Conservation (phyloP, 2,113 vertebrate genomes). For the Odontesthes bonariensis region DNA sequence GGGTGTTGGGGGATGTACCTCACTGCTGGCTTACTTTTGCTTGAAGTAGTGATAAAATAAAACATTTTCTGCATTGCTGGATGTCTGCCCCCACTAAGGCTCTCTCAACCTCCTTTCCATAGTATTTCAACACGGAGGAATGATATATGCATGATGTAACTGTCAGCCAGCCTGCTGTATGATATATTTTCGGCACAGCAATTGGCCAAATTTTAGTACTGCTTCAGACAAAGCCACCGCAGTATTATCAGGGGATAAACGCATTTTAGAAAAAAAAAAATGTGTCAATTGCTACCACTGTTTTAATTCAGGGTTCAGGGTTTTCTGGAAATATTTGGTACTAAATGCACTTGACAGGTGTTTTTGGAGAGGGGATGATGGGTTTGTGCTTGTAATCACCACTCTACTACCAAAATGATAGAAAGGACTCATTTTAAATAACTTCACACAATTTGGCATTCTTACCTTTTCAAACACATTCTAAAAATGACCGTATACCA, state of each 20-base stretch:
- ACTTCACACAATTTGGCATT: background rate
- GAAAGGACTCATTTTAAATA: background rate
- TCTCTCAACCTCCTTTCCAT: background rate
- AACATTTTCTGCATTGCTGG: slow-evolving; percentile 15
- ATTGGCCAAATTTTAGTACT: background rate
- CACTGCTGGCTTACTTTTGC: slow-evolving; percentile 37
- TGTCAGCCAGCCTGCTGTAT: background rate
- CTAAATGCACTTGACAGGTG: too few relatives aligned
- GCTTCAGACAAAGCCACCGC: too few relatives aligned
- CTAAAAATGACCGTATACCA: background rate
- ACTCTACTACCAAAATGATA: too few relatives aligned
- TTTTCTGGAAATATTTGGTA: too few relatives aligned
- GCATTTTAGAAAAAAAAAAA: too few relatives aligned
- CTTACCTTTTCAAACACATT: slow-evolving; percentile 1
- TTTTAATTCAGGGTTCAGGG: too few relatives aligned
- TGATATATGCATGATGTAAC: background rate
- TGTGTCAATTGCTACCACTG: too few relatives aligned
- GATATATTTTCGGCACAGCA: background rate
- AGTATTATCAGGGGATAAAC: too few relatives aligned
- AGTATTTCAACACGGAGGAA: background rate
- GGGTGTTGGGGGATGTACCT: slow-evolving; percentile 41
- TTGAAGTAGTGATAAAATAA: slow-evolving; percentile 36
- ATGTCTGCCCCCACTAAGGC: background rate
- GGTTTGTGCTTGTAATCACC: too few relatives aligned
- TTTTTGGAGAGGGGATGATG: background rate